Percentiles rank a stretch among this genome's conserved stretches.
These are phyloP conservation scores for Heliconius charithonia DNA, from an alignment of 2,888 invertebrate genomes.

Conservation along the genomic window DNA sequence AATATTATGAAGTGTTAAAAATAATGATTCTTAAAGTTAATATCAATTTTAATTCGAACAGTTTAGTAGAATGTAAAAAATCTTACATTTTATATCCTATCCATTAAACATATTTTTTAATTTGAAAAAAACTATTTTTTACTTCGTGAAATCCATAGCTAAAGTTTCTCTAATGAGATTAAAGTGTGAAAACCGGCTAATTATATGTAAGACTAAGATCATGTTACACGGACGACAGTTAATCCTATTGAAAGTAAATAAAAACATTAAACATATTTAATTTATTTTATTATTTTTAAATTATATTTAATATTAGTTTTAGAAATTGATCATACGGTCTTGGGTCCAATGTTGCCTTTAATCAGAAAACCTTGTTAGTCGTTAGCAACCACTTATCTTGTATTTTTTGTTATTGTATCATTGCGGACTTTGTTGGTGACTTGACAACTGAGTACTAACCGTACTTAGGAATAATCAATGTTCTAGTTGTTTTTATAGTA, in stretches of 20 bases:
- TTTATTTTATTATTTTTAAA: not conserved
- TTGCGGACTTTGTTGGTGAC: slow-evolving; percentile 14
- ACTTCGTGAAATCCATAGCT: not conserved
- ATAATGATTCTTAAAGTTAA: not conserved
- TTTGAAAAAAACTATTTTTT: not conserved
- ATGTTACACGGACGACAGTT: slow-evolving; percentile 2
- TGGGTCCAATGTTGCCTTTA: slow-evolving; percentile 1
- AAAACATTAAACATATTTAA: not conserved
- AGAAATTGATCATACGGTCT: not conserved
- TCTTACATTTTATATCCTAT: too few species aligned
- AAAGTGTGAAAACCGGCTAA: slow-evolving; percentile 10
- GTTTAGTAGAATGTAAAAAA: not conserved
- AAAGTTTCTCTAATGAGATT: slow-evolving; percentile 9
- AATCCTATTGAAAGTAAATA: not conserved
- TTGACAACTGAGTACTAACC: slow-evolving; percentile 1
- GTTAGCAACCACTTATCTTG: slow-evolving; percentile 1
- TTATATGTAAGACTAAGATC: not conserved
- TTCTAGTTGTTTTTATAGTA: not conserved
- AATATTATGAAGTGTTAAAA: too few species aligned
- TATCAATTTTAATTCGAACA: not conserved
- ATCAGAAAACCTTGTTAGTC: slow-evolving; percentile 8
- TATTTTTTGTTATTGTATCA: slow-evolving; percentile 22
- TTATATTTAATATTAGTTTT: not conserved
- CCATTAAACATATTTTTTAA: not conserved
- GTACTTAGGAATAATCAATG: not conserved